Conservation (phyloP, 2,888 invertebrate species). For the Epinotia bilunana region DNA sequence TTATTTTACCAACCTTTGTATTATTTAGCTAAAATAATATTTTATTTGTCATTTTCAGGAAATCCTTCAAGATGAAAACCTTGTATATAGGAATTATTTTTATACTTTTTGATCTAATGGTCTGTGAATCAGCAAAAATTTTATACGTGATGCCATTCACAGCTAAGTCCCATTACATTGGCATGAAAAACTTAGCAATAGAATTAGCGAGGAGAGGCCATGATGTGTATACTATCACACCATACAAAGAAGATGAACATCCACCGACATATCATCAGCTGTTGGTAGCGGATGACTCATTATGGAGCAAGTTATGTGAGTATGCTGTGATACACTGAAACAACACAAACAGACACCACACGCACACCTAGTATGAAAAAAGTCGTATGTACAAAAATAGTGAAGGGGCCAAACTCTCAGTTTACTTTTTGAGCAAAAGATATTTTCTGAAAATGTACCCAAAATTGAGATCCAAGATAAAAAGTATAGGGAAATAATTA, state of each 20-base stretch:
- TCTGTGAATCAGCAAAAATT: slow-evolving; percentile 45
- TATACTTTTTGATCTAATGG: neutral
- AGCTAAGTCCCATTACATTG: slow-evolving; percentile 46
- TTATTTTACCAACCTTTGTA: too few relatives aligned
- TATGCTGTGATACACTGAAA: neutral
- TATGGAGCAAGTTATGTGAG: slow-evolving; percentile 46
- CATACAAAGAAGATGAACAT: slow-evolving; percentile 38
- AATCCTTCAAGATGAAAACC: slow-evolving; percentile 22
- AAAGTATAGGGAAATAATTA: too few relatives aligned
- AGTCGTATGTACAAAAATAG: too few relatives aligned
- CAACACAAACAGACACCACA: too few relatives aligned
- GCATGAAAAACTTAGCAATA: slow-evolving; percentile 45
- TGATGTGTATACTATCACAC: slow-evolving; percentile 46
- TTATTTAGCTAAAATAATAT: slow-evolving; percentile 48
- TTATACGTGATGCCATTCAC: slow-evolving; percentile 46
- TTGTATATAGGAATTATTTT: slow-evolving; percentile 7
- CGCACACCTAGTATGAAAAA: too few relatives aligned
- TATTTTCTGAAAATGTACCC: too few relatives aligned
- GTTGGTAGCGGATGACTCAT: slow-evolving; percentile 27
- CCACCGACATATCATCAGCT: slow-evolving; percentile 45
- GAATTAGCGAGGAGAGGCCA: slow-evolving; percentile 46
- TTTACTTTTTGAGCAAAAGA: too few relatives aligned
- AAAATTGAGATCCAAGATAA: too few relatives aligned
- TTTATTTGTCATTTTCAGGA: slow-evolving; percentile 28
- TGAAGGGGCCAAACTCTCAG: too few relatives aligned